Evolutionary conservation across 2,113 vertebrate genomes (phyloP), one percentile per base, ranked within the genome.

Genomic region (Phrynosoma blainvillii): DNA sequence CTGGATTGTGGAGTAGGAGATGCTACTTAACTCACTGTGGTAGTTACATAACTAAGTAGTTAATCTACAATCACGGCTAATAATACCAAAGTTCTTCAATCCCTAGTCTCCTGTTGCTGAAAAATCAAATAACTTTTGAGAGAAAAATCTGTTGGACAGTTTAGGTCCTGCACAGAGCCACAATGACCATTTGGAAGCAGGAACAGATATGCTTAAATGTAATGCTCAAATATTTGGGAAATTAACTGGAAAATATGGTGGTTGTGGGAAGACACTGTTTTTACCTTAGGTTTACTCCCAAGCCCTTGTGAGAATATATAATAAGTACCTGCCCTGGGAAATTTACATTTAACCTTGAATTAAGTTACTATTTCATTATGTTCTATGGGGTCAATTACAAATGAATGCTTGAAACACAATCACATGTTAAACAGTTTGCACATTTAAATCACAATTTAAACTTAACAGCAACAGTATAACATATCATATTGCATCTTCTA

Each of bases 231-330:
- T 92, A 94, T 94, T 93, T 94, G 88, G 91, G 93, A 96, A 96
- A 89, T 75, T 80, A 87, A 88, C 68, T 80, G 13, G 95, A 89
- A 88, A 87, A 85, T 83, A 47, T 52, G 40, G 14, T 52, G 82
- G 30, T 40, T 2, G 0, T 6, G 11, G 25, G 83, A 1, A 42
- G 9, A 5, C 75, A 92, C 96, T 93, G 91, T 93, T 94, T 92
- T 96, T 90, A 93, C 94, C 94, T 96, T 96, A 95, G 94, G 56
- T 94, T 94, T 92, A 94, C 93, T 94, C 89, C 89, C 56, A 89
- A 94, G 91, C 91, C 89, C 89, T 93, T 90, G 36, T 36, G 36
- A 94, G 93, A 85, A 62, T 95, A 95, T 94, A 92, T 92, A 94
- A 82, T 93, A 92, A 92, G 94, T 90, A 95, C 87, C 95, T 93